Conservation (phyloP, 1,140 invertebrate genomes). For the Drosophila neocordata region DNA sequence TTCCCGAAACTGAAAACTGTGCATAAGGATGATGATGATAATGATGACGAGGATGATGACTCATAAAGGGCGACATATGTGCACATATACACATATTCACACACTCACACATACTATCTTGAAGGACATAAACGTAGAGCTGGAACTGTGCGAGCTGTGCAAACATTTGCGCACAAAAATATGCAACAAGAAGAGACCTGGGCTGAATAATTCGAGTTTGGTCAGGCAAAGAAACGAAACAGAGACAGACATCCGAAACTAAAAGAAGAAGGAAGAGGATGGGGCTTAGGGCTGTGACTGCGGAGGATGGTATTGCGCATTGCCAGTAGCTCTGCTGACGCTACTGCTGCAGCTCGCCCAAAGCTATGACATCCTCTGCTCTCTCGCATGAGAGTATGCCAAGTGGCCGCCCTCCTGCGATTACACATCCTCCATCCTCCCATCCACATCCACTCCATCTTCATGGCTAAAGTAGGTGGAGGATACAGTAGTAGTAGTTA, state of each 20-base stretch:
- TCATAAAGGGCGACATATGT: slow-evolving; percentile 46
- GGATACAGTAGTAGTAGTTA: not conserved
- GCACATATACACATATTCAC: slow-evolving; percentile 17
- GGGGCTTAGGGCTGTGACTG: not conserved
- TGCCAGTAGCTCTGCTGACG: slow-evolving; percentile 48
- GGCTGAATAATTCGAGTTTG: slow-evolving; percentile 74
- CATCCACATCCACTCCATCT: slow-evolving; percentile 4
- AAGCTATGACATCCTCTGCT: slow-evolving; percentile 58
- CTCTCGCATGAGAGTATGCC: slow-evolving; percentile 36
- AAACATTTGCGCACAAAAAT: slow-evolving; percentile 77
- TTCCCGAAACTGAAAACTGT: slow-evolving; percentile 59
- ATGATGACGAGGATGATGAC: slow-evolving; percentile 51
- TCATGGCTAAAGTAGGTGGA: not conserved
- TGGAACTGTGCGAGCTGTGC: slow-evolving; percentile 54
- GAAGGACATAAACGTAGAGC: slow-evolving; percentile 43
- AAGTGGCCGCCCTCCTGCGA: slow-evolving; percentile 50
- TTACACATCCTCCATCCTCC: slow-evolving; percentile 19
- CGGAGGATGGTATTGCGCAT: slow-evolving; percentile 45
- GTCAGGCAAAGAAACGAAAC: slow-evolving; percentile 27
- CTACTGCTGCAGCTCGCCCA: slow-evolving; percentile 37
- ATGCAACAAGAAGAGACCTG: slow-evolving; percentile 70
- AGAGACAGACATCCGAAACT: not conserved
- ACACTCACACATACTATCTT: slow-evolving; percentile 28
- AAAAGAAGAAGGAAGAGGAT: not conserved
- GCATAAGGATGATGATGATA: slow-evolving; percentile 46